Base-by-base conservation (phyloP, 2,113 vertebrate species). In the Sminthopsis crassicaudata region DNA sequence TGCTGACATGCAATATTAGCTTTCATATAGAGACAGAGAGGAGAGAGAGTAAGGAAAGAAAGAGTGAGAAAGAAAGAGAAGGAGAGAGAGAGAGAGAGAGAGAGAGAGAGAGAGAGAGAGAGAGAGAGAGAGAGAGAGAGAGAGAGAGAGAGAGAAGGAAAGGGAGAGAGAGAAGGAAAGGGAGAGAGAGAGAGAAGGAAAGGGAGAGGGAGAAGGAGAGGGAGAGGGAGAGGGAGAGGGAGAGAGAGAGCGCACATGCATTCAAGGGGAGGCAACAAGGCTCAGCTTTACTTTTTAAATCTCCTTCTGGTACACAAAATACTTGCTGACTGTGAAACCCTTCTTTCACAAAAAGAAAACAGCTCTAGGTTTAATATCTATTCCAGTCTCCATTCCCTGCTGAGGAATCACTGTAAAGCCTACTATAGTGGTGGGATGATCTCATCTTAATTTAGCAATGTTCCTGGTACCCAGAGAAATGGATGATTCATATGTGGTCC, bases 351-450 rank as follows among this genome's bases (percentile, higher is more conserved):
- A 50, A 95, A 94, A 94, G 54, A 91, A 94, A 30, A 42, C 1
- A 67, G 46, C 76, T 55, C 27, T 23, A 67, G 26, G 0, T 52
- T 30, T 52, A 51, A 2, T 2, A 0, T 36, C 0, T 10, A 91
- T 76, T 91, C 96, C 96, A 93, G 93, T 93, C 90, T 42, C 93
- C 90, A 16, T 42, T 60, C 53, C 76, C 55, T 16, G 60, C 93
- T 8, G 95, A 55, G 26, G 27, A 53, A 23, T 25, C 0, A 67
- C 30, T 67, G 60, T 36, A 10, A 51, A 89, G 46, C 90, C 48
- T 12, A 55, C 93, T 55, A 24, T 46, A 42, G 42, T 0, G 0
- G 42, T 90, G 55, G 91, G 90, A 50, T 54, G 88, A 94, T 52
- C 55, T 93, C 89, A 95, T 9, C 88, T n/a, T 55, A 48, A 53